Base-by-base conservation (phyloP, 2,888 invertebrate species). In the Elmis aenea region DNA sequence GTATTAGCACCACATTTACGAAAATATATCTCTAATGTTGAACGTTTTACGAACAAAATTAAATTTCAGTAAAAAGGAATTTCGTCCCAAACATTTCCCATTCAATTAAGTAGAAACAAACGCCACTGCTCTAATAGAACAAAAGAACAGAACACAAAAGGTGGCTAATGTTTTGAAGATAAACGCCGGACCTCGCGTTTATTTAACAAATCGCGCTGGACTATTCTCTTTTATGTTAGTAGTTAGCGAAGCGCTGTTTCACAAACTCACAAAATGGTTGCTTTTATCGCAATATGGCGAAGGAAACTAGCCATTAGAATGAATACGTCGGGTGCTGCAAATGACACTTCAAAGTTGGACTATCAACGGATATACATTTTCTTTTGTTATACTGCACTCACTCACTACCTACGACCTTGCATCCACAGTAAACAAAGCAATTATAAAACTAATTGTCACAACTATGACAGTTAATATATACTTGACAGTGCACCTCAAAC, bases 1-100 rank as follows among this genome's bases (percentile, higher is more conserved):
- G 47, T 57, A 51, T 33, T 48, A 54, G 51, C 52, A 54, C 44
- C 38, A 39, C 38, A 37, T 39, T 45, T 46, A 39, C 26, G n/a
- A n/a, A n/a, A n/a, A n/a, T n/a, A n/a, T n/a, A n/a, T n/a, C n/a
- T n/a, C n/a, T n/a, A n/a, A n/a, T n/a, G n/a, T n/a, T n/a, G n/a
- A n/a, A n/a, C n/a, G n/a, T n/a, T n/a, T n/a, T n/a, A n/a, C n/a
- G n/a, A n/a, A n/a, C n/a, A n/a, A n/a, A n/a, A n/a, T n/a, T n/a
- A n/a, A n/a, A n/a, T n/a, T n/a, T n/a, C n/a, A n/a, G n/a, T n/a
- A n/a, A n/a, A n/a, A n/a, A n/a, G n/a, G n/a, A n/a, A n/a, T n/a
- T n/a, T n/a, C n/a, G n/a, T n/a, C n/a, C n/a, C n/a, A n/a, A n/a
- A n/a, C n/a, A n/a, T n/a, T n/a, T n/a, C n/a, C n/a, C n/a, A n/a